Evolutionary conservation across 2,113 vertebrate genomes (phyloP).

Genomic region (Excalfactoria chinensis): DNA sequence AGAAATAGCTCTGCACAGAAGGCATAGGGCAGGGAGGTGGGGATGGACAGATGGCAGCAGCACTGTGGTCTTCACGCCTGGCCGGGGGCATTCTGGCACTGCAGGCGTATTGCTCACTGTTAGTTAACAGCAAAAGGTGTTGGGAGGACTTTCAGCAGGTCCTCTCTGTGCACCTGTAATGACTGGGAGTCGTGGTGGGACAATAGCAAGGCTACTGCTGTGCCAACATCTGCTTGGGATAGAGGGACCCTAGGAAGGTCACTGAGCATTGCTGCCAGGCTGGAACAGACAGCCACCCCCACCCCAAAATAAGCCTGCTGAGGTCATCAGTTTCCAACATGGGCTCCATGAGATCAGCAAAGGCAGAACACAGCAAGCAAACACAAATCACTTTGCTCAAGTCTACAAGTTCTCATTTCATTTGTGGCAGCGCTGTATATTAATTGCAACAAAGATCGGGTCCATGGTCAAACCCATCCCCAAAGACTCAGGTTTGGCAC

Average conservation of each 20-base stretch:
- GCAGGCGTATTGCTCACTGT: not conserved
- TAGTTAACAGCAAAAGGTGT: conserved; percentile 22
- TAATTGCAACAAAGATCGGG: rapidly evolving
- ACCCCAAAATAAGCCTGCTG: rapidly evolving
- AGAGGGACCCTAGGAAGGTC: not conserved
- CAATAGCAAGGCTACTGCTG: not conserved
- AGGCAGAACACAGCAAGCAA: not conserved
- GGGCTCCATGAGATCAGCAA: not conserved
- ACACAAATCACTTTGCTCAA: rapidly evolving
- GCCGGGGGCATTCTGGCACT: not conserved
- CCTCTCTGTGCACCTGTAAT: too few relatives aligned
- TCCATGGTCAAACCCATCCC: rapidly evolving
- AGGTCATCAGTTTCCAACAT: too few relatives aligned
- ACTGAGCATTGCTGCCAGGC: too few relatives aligned
- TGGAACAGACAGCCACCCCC: too few relatives aligned
- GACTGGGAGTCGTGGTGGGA: too few relatives aligned
- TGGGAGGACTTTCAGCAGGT: too few relatives aligned
- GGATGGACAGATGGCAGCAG: conserved; percentile 38
- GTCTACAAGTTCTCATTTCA: rapidly evolving
- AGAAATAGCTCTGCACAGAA: not conserved
- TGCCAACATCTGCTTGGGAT: not conserved
- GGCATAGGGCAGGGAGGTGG: not conserved
- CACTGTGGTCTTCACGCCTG: not conserved
- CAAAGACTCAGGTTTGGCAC: rapidly evolving
- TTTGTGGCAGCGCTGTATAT: rapidly evolving